Conservation (phyloP, 1,140 invertebrate species). For the Rhyzopertha dominica region DNA sequence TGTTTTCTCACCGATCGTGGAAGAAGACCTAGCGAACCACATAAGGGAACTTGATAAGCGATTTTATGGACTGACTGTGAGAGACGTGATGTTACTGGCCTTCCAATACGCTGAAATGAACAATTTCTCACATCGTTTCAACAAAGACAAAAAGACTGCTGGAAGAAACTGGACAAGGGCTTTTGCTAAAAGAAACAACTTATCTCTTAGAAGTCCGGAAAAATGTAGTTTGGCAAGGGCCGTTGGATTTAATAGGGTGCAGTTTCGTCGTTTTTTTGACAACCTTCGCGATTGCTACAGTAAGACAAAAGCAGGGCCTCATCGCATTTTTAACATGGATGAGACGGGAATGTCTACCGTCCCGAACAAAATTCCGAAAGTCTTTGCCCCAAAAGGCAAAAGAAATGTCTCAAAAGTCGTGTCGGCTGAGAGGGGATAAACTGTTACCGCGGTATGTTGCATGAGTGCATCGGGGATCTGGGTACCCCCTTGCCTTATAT, state of each 20-base stretch:
- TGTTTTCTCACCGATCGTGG: no score
- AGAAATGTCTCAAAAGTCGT: conserved; percentile 26
- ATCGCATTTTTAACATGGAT: conserved; percentile 46
- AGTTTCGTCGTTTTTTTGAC: conserved; percentile 20
- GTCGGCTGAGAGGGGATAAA: conserved; percentile 16
- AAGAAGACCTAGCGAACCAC: no score
- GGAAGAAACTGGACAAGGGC: no score
- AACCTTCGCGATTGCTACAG: conserved; percentile 22
- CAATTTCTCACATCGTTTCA: no score
- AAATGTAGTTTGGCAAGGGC: conserved; percentile 19
- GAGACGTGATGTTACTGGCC: no score
- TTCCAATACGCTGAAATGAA: no score
- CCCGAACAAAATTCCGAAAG: conserved; percentile 40
- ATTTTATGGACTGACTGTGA: no score
- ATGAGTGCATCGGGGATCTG: conserved; percentile 35
- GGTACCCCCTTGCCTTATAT: conserved; percentile 22
- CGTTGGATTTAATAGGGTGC: conserved; percentile 20
- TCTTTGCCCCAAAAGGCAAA: conserved; percentile 42
- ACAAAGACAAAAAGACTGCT: no score
- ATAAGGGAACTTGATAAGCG: no score
- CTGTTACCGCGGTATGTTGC: conserved; percentile 28
- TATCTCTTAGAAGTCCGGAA: no score
- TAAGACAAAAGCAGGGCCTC: no score
- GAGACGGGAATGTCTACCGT: conserved; percentile 46
- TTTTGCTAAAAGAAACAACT: no score